These are phyloP conservation scores for Goniozus legneri DNA, from an alignment of 1,140 invertebrate genomes.

Conservation along the genomic window DNA sequence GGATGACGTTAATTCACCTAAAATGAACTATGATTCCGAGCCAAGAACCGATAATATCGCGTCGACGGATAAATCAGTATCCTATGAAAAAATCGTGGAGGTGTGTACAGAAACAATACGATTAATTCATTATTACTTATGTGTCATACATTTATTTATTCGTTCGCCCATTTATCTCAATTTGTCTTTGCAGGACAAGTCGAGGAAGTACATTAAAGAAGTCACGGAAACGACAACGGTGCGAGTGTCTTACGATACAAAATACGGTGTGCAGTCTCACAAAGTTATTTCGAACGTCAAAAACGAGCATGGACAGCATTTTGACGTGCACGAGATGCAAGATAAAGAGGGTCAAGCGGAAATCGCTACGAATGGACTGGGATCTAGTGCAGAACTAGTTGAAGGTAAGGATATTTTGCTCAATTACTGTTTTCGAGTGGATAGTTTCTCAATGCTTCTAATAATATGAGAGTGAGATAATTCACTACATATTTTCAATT, in stretches of 20 bases:
- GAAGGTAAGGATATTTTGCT: too few species aligned
- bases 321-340: conserved; percentile 29
- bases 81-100: conserved; percentile 9
- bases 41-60: background rate
- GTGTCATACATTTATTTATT: too few species aligned
- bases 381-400: background rate
- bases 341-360: conserved; percentile 19
- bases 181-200: conserved; percentile 33
- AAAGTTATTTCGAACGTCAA: conserved; percentile 54
- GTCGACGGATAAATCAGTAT: conserved; percentile 3
- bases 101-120: background rate
- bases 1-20: too few species aligned
- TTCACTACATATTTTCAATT: too few species aligned
- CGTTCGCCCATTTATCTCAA: too few species aligned
- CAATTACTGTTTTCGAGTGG: too few species aligned
- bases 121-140: too few species aligned
- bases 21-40: too few species aligned
- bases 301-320: conserved; percentile 40
- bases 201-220: conserved; percentile 54
- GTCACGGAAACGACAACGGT: conserved; percentile 59
- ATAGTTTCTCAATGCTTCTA: too few species aligned
- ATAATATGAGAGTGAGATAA: too few species aligned
- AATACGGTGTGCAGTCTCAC: conserved; percentile 54
- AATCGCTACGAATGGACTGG: conserved; percentile 1
- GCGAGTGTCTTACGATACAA: conserved; percentile 55